Evolutionary conservation across 1,140 invertebrate species (phyloP), one percentile per base, ranked within the genome.

Genomic region (Drosophila punjabiensis): DNA sequence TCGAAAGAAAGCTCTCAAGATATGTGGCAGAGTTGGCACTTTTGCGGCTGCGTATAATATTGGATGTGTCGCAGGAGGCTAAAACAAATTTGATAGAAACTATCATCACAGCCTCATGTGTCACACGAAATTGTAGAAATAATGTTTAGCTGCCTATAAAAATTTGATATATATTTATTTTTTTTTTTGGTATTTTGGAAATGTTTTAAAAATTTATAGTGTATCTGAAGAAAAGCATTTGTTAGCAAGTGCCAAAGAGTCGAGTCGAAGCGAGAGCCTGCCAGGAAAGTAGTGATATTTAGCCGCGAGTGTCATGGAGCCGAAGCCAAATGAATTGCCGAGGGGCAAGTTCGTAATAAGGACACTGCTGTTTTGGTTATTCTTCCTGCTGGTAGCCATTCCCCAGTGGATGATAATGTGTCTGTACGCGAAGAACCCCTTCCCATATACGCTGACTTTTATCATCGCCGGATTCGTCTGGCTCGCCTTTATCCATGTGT

Each of bases 1-100:
- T 73, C 53, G 78, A 80, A 10, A 43, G 41, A 37, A 76, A 50
- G 47, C 37, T 37, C 37, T 33, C 56, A n/a, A 33, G 65, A 77
- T 73, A 71, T 77, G 66, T 59, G 53, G 75, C 62, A 59, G 62
- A 80, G 81, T 74, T 67, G 74, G 67, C 81, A 89, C 82, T 89
- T 89, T 80, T 90, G 65, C 43, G 85, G 85, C 67, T 89, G 69
- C 79, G 18, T 30, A 61, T 37, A 35, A 39, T 55, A 58, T 24
- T 1, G 24, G 35, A 55, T 47, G 56, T 41, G n/a, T 18, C 50
- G 32, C 43, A 30, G 47, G 32, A 45, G 41, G 45, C 48, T 45
- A 32, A 20, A 32, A 20, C 43, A 52, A 60, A 37, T 58, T 58
- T 50, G 45, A 59, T 74, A 62, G 79, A 47, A 32, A 14, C 13